Conservation (phyloP, 1,140 invertebrate species). For the Drosophila malerkotliana region DNA sequence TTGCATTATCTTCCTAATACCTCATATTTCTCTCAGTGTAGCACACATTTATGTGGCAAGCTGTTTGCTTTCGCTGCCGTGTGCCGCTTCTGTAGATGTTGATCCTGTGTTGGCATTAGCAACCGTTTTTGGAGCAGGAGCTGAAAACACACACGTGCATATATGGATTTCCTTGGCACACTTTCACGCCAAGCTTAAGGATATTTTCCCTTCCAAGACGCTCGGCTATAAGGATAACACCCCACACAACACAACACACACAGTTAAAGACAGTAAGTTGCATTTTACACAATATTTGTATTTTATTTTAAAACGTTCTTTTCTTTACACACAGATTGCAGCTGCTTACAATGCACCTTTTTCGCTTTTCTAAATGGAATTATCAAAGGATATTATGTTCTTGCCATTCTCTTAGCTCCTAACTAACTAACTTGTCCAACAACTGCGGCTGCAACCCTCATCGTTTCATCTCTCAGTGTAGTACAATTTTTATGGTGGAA, state of each 20-base stretch:
- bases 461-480: conserved; percentile 18
- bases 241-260: not conserved
- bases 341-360: conserved; percentile 36
- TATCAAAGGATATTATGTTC: conserved; percentile 25
- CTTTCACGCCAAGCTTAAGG: conserved; percentile 42
- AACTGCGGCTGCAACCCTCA: conserved; percentile 18
- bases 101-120: conserved; percentile 52
- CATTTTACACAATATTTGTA: conserved; percentile 53
- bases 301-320: conserved; percentile 55
- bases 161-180: conserved; percentile 66
- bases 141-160: conserved; percentile 30
- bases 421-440: conserved; percentile 49
- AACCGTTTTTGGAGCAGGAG: conserved; percentile 52
- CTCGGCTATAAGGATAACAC: not conserved
- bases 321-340: conserved; percentile 50
- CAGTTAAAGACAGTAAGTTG: conserved; percentile 28
- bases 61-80: conserved; percentile 18
- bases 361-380: conserved; percentile 6
- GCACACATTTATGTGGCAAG: conserved; percentile 20
- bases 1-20: not conserved
- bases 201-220: not conserved
- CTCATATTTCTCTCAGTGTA: conserved; percentile 1
- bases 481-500: conserved; percentile 46
- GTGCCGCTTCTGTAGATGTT: conserved; percentile 15
- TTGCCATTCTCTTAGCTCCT: conserved; percentile 37